Evolutionary conservation across 2,113 vertebrate species (phyloP).

Genomic region (Gallinago undulata): DNA sequence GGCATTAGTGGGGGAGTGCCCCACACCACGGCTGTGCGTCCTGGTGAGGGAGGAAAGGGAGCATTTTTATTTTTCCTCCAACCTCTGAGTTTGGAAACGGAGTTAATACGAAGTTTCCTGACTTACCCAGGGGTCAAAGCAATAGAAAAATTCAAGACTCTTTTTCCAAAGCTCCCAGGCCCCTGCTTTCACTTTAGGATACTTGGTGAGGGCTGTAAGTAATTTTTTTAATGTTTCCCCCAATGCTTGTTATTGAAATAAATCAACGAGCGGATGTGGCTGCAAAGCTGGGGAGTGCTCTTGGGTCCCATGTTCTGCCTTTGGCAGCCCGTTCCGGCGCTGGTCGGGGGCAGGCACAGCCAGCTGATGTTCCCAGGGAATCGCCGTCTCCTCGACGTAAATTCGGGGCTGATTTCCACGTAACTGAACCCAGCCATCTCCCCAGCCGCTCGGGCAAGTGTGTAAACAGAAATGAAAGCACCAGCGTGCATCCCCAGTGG

Average conservation of each 20-base stretch:
- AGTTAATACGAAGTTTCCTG: neutral
- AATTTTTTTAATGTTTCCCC: slow-evolving; percentile 7
- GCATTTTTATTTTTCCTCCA: neutral
- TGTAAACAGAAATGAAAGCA: slow-evolving; percentile 14
- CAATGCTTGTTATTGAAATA: neutral
- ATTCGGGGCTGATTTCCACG: neutral
- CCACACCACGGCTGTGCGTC: fast-evolving
- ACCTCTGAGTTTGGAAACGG: neutral
- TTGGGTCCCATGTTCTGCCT: slow-evolving; percentile 24
- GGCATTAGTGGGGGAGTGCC: neutral
- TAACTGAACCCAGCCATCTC: neutral
- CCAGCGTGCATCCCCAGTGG: neutral
- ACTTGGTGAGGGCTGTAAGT: neutral
- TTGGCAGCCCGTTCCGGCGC: neutral
- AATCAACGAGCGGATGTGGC: neutral
- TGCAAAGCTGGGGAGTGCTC: neutral
- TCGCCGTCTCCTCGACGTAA: neutral
- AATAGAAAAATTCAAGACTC: neutral
- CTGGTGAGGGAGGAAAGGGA: neutral
- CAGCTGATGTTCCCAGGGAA: neutral
- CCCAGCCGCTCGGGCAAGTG: neutral
- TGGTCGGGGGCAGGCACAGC: neutral
- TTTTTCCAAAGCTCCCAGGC: neutral
- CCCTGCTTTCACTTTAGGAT: slow-evolving; percentile 26
- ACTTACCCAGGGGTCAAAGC: slow-evolving; percentile 1